Conservation (phyloP, 2,888 invertebrate species). For the Himalopsyche kuldschensis region DNA sequence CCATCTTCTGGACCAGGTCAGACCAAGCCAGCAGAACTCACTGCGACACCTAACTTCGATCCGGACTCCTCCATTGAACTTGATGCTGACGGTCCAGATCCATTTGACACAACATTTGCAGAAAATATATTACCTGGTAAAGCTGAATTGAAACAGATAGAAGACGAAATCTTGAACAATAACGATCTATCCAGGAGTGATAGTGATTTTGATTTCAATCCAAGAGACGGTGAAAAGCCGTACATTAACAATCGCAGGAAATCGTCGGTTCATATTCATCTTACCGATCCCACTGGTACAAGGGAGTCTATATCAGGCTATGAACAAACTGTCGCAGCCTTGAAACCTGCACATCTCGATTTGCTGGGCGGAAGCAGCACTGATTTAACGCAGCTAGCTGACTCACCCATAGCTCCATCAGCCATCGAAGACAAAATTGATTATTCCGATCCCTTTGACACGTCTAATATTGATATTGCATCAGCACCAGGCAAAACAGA, state of each 20-base stretch:
- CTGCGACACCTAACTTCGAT: constrained; percentile 29
- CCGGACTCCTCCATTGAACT: constrained; percentile 48
- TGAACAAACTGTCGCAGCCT: constrained; percentile 50
- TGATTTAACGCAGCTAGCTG: constrained; percentile 70
- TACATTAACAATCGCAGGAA: constrained; percentile 53
- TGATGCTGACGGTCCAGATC: constrained; percentile 67
- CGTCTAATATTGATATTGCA: constrained; percentile 72
- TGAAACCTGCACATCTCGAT: constrained; percentile 61
- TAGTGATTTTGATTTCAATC: constrained; percentile 64
- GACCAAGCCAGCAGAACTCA: background rate
- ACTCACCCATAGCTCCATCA: constrained; percentile 67
- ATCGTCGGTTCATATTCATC: constrained; percentile 62
- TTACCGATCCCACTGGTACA: constrained; percentile 66
- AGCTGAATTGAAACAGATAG: constrained; percentile 60
- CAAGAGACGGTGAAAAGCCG: constrained; percentile 64
- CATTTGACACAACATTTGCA: constrained; percentile 84
- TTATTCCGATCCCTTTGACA: constrained; percentile 84
- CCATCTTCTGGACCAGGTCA: constrained; percentile 44
- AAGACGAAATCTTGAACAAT: constrained; percentile 56
- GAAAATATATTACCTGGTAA: constrained; percentile 71
- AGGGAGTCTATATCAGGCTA: constrained; percentile 59
- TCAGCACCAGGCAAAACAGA: constrained; percentile 78
- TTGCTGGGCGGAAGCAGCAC: constrained; percentile 76
- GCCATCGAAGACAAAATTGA: constrained; percentile 57
- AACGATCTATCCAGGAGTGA: constrained; percentile 43